A percentile compares a stretch with the other conserved stretches of the same genome.
These are phyloP conservation scores for Noctilio leporinus DNA, from an alignment of 2,113 vertebrate genomes.

Conservation along the genomic window DNA sequence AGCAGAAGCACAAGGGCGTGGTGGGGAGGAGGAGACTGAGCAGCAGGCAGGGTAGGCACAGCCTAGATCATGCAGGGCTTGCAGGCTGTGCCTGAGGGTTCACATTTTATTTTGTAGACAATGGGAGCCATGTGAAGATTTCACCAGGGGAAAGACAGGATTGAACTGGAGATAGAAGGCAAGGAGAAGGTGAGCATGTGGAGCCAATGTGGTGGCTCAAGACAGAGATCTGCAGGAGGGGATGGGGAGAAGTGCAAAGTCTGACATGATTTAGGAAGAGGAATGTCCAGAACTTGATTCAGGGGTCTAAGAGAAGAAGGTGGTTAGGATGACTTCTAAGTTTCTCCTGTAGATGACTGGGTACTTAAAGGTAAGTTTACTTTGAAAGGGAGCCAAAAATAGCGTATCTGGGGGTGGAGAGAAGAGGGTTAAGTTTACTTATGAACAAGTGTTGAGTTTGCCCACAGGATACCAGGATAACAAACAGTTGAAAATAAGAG, in stretches of 20 bases:
- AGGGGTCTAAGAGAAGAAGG: neutral
- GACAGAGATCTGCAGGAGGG: neutral
- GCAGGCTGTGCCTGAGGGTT: neutral
- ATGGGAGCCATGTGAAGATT: neutral
- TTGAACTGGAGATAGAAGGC: neutral
- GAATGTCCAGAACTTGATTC: neutral
- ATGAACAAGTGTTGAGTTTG: neutral
- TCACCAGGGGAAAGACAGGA: neutral
- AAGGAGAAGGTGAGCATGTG: neutral
- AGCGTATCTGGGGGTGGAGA: neutral
- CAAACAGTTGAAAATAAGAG: neutral
- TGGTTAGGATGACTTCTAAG: neutral
- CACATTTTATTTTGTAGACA: neutral
- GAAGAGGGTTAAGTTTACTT: neutral
- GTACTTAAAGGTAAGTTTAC: neutral
- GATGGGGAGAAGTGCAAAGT: neutral
- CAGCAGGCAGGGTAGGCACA: neutral
- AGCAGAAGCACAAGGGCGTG: neutral
- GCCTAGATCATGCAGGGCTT: neutral
- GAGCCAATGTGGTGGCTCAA: neutral
- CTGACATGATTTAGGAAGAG: neutral
- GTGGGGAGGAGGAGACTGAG: neutral
- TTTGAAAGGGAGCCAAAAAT: neutral
- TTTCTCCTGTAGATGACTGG: neutral
- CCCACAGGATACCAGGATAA: neutral